Base-by-base conservation (phyloP, 1,140 invertebrate species). In the Tetraneura akinire region DNA sequence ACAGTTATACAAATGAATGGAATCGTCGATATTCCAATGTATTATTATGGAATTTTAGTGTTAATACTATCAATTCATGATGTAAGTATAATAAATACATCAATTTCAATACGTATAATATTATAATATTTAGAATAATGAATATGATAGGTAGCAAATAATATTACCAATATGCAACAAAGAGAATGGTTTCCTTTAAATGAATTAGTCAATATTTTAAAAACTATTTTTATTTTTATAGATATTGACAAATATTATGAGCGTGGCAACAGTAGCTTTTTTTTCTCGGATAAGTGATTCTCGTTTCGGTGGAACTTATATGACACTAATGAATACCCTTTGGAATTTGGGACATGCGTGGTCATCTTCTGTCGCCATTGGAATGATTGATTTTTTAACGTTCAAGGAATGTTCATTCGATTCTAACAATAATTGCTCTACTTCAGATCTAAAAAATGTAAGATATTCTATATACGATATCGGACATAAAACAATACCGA, bases 281-380 rank as follows among this genome's bases (percentile, higher is more conserved):
- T 93, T 93, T 85, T 93, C 90, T 1, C 90, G 91, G 84, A 90
- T 98, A 29, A 96, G 95, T 83, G 97, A 98, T 86, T 94, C 95
- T 0, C 87, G 90, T 1, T 95, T 99, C 5, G 98, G 98, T 21
- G 98, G 98, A 32, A 99, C 98, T 0, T 99, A 99, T 85, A 99
- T 99, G 98, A 99, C 98, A 1, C 88, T 99, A 53, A 88, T 99
- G 3, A 99, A 99, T 85, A 99, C 98, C 0, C 86, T 99, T 9
- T 91, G 91, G 32, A 99, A 99, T 89, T 88, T 99, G 29, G 98
- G 98, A 26, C 96, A 95, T 11, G 98, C 97, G 85, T 99, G 97
- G 97, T 96, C 97, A 1, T 90, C 91, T 57, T 98, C 97, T 0
- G 86, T 98, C 9, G 91, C 95, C 0, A 88, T 99, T 3, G 97